phyloP scores from a whole-genome alignment of 2,797 vertebrate genomes.

The Phoebastria nigripes region DNA sequence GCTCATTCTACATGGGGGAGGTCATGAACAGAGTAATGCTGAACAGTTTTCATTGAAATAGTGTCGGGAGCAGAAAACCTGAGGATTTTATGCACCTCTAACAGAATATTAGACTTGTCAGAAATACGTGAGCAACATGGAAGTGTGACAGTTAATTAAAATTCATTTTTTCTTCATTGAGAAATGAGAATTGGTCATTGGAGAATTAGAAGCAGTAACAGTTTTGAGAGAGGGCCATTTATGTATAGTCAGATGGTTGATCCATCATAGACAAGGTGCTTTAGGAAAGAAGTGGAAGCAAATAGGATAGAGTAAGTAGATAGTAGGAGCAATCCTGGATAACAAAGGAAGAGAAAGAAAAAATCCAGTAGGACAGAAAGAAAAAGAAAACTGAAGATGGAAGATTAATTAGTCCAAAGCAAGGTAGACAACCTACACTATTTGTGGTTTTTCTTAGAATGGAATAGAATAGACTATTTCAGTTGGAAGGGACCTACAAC shows the following conservation, averaged over 20 bases:
- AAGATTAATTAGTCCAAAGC: background rate
- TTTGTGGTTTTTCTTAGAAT: background rate
- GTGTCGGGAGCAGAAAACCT: background rate
- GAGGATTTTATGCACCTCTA: background rate
- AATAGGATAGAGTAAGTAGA: background rate
- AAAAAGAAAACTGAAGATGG: background rate
- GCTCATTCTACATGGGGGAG: background rate
- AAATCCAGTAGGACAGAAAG: background rate
- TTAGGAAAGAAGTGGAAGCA: background rate
- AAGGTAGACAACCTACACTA: background rate
- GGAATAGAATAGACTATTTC: background rate
- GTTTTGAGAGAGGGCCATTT: background rate
- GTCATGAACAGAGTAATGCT: background rate
- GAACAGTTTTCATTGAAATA: background rate
- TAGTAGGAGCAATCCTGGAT: background rate
- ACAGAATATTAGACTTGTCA: background rate
- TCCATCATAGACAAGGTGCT: background rate
- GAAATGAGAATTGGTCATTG: background rate
- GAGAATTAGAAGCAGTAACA: background rate
- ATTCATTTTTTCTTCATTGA: background rate
- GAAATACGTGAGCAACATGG: background rate
- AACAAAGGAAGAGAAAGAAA: background rate
- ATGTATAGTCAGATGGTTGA: background rate
- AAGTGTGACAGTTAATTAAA: background rate
- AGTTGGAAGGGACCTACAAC: background rate